Conservation (phyloP, 1,140 invertebrate species). For the Drosophila triauraria region DNA sequence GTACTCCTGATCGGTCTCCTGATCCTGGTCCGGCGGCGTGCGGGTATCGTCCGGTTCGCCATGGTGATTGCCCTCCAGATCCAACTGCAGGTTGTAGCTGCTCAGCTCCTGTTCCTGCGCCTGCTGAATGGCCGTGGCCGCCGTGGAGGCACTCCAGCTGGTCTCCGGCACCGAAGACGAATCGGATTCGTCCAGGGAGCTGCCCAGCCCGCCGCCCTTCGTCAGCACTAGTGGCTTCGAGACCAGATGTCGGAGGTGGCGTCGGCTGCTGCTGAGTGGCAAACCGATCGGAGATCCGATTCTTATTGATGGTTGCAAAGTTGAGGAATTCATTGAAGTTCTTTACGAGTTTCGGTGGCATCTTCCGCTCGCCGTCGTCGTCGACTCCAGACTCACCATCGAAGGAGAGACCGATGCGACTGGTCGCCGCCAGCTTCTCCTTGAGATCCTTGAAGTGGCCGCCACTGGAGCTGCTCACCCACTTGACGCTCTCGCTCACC, state of each 20-base stretch:
- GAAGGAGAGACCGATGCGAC: slow-evolving; percentile 68
- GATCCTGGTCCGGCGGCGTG: slow-evolving; percentile 89
- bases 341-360: slow-evolving; percentile 89
- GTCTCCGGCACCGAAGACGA: slow-evolving; percentile 84
- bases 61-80: slow-evolving; percentile 51
- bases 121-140: slow-evolving; percentile 79
- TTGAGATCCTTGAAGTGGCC: slow-evolving; percentile 87
- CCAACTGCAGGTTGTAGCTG: slow-evolving; percentile 74
- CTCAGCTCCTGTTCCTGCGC: slow-evolving; percentile 66
- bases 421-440: slow-evolving; percentile 85
- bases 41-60: slow-evolving; percentile 83
- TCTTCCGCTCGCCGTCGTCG: slow-evolving; percentile 41
- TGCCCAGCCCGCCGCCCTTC: slow-evolving; percentile 74
- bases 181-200: slow-evolving; percentile 86
- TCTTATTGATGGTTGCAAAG: slow-evolving; percentile 89
- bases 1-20: slow-evolving; percentile 92
- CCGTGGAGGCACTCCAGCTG: slow-evolving; percentile 79
- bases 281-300: slow-evolving; percentile 76
- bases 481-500: slow-evolving; percentile 72
- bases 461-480: slow-evolving; percentile 75
- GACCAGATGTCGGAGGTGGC: slow-evolving; percentile 2
- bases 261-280: slow-evolving; percentile 50
- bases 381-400: slow-evolving; percentile 13
- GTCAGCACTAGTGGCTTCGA: slow-evolving; percentile 85
- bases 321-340: slow-evolving; percentile 94